These are phyloP conservation scores for Macaca mulatta DNA, from an alignment of 2,113 vertebrate genomes.

Conservation along the genomic window DNA sequence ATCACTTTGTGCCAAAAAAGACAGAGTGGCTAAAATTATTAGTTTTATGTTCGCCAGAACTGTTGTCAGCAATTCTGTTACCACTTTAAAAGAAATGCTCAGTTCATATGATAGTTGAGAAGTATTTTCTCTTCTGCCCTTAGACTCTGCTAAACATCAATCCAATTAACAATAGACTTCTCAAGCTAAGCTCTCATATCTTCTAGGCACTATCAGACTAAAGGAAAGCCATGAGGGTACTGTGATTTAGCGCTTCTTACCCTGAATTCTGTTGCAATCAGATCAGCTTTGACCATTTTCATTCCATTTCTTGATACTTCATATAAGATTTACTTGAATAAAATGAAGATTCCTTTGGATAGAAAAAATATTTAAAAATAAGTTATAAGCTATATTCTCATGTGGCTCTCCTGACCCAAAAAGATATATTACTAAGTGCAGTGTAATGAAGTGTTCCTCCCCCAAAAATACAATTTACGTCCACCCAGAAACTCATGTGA, in stretches of 20 bases:
- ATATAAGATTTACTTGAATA: background rate
- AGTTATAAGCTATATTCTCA: background rate
- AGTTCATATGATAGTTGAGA: background rate
- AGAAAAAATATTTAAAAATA: background rate
- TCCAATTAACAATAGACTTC: background rate
- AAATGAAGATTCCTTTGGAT: background rate
- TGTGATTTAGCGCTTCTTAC: background rate
- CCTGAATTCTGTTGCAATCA: background rate
- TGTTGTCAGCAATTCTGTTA: background rate
- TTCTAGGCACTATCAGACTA: background rate
- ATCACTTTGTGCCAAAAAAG: background rate
- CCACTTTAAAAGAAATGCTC: background rate
- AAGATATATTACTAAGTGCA: background rate
- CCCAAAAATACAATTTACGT: background rate
- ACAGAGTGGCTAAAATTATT: background rate
- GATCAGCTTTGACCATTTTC: background rate
- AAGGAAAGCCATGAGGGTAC: background rate
- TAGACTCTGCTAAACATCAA: background rate
- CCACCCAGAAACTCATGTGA: background rate
- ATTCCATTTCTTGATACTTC: background rate
- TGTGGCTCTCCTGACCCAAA: background rate
- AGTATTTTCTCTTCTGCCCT: background rate
- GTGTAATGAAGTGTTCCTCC: background rate
- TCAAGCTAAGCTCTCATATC: background rate
- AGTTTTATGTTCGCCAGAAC: slow-evolving; percentile 24